Conservation (phyloP, 2,888 invertebrate species). For the Leistus spinibarbis region DNA sequence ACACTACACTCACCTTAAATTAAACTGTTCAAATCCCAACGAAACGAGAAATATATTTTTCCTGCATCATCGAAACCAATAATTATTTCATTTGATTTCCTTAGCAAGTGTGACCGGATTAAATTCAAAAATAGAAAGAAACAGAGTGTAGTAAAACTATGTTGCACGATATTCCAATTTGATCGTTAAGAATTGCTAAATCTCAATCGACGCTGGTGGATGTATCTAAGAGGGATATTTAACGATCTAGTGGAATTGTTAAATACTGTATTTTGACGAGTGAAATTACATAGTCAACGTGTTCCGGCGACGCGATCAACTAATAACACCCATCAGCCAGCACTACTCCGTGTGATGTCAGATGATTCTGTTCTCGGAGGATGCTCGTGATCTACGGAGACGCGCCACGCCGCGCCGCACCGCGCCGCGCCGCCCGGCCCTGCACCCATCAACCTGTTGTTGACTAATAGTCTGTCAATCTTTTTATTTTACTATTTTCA, state of each 20-base stretch:
- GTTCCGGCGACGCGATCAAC: slow-evolving; percentile 19
- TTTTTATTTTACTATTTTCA: not conserved
- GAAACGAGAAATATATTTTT: slow-evolving; percentile 29
- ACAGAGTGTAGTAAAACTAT: slow-evolving; percentile 16
- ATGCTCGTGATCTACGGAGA: no score
- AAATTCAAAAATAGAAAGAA: slow-evolving; percentile 4
- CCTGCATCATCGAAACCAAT: not conserved
- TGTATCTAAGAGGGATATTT: not conserved
- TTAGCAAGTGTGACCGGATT: slow-evolving; percentile 30
- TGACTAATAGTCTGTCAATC: not conserved
- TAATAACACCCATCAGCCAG: slow-evolving; percentile 30
- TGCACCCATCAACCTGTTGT: not conserved
- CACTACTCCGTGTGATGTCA: not conserved
- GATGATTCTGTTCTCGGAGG: no score
- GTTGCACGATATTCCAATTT: slow-evolving; percentile 38
- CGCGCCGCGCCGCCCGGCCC: not conserved
- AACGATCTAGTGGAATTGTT: slow-evolving; percentile 35
- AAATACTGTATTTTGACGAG: slow-evolving; percentile 37
- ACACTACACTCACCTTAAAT: not conserved
- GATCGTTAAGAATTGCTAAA: slow-evolving; percentile 29
- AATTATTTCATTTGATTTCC: slow-evolving; percentile 31
- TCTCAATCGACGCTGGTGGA: not conserved
- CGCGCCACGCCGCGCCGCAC: not conserved
- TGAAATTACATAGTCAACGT: slow-evolving; percentile 24
- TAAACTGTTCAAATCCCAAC: not conserved